These are phyloP conservation scores for Turnix velox DNA, from an alignment of 2,113 vertebrate species.

Conservation along the genomic window DNA sequence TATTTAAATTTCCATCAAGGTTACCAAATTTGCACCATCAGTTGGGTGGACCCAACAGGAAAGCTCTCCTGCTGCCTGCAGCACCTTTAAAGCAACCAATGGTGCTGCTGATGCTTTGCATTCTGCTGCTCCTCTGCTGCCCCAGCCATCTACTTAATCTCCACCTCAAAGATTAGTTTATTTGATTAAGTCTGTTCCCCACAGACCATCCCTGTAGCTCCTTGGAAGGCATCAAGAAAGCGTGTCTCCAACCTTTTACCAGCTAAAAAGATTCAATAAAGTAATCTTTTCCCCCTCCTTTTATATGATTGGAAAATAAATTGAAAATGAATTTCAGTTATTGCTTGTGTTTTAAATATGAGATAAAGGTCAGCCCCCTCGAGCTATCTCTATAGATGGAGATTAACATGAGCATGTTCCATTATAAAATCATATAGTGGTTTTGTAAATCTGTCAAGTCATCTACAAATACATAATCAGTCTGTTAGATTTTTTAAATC, in stretches of 20 bases:
- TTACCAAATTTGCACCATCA: conserved; percentile 78
- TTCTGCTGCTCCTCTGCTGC: conserved; percentile 62
- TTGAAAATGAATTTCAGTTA: conserved; percentile 83
- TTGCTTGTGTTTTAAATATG: conserved; percentile 81
- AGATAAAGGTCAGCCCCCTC: conserved; percentile 75
- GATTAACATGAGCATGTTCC: conserved; percentile 66
- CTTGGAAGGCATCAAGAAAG: conserved; percentile 60
- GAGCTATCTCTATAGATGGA: conserved; percentile 64
- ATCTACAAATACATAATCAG: conserved; percentile 73
- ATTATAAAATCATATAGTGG: conserved; percentile 68
- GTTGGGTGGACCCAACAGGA: conserved; percentile 66
- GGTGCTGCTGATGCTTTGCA: conserved; percentile 68
- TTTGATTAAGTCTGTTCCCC: conserved; percentile 76
- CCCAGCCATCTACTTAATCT: conserved; percentile 75
- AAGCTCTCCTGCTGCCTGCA: conserved; percentile 58
- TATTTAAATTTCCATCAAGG: conserved; percentile 83
- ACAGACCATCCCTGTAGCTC: conserved; percentile 67
- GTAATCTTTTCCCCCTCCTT: conserved; percentile 72
- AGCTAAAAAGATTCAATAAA: conserved; percentile 72
- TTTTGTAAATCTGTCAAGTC: conserved; percentile 57
- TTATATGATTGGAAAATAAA: conserved; percentile 84
- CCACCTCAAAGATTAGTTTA: conserved; percentile 79
- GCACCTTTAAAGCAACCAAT: conserved; percentile 64
- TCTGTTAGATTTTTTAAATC: conserved; percentile 56
- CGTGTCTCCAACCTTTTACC: conserved; percentile 66